phyloP scores from a whole-genome alignment of 2,888 invertebrate species.

The Perithous albicinctus region DNA sequence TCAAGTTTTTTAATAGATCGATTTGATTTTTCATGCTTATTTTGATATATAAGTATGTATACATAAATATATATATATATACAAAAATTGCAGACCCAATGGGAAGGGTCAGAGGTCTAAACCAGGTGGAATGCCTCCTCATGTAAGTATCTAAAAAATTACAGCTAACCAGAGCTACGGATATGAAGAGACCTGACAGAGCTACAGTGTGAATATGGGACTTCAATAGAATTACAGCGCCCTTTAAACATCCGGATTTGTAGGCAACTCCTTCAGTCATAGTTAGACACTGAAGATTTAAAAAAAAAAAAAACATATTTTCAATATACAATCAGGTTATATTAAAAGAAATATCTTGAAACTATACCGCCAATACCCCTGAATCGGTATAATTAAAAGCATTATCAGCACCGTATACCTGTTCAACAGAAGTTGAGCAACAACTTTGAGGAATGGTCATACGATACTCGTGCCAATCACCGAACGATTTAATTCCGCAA shows the following conservation, averaged over 20 bases:
- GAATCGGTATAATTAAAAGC: neutral
- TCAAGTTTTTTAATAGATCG: conserved; percentile 1
- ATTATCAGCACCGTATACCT: too few relatives aligned
- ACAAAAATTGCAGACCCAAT: too few relatives aligned
- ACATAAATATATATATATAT: conserved; percentile 27
- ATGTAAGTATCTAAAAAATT: neutral
- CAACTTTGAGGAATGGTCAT: conserved; percentile 76
- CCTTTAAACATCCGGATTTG: conserved; percentile 75
- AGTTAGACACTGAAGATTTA: conserved; percentile 74
- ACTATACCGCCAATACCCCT: too few relatives aligned
- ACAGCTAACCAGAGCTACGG: conserved; percentile 71
- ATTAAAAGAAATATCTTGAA: too few relatives aligned
- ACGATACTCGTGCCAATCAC: conserved; percentile 74
- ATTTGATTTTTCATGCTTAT: neutral
- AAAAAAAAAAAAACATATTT: too few relatives aligned
- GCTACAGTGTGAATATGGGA: conserved; percentile 75
- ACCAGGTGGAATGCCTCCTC: too few relatives aligned
- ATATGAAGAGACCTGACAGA: conserved; percentile 71
- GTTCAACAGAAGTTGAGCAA: conserved; percentile 72
- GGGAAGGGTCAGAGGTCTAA: too few relatives aligned
- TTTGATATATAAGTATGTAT: too few relatives aligned
- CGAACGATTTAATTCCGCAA: conserved; percentile 75
- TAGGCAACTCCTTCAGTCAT: conserved; percentile 74
- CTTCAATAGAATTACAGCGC: conserved; percentile 73
- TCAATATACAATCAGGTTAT: too few relatives aligned